These are phyloP conservation scores for Neolamprologus brichardi DNA, from an alignment of 2,113 vertebrate genomes.

Conservation along the genomic window DNA sequence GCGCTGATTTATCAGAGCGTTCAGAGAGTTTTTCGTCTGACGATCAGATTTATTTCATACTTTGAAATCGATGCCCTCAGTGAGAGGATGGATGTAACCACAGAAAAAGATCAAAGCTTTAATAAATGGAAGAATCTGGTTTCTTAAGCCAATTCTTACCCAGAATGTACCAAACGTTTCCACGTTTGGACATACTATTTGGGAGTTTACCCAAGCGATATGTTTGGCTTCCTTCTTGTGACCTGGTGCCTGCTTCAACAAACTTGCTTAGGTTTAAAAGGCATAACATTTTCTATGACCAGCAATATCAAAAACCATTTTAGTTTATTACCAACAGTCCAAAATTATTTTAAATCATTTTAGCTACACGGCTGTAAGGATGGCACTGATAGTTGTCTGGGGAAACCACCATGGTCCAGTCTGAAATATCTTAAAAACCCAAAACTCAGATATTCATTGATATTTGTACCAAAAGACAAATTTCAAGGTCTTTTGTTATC, in stretches of 20 bases:
- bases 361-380: not conserved
- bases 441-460: not conserved
- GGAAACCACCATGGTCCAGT: not conserved
- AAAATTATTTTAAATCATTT: not conserved
- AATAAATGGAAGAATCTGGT: constrained; percentile 21
- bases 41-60: constrained; percentile 35
- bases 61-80: constrained; percentile 40
- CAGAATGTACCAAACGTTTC: not conserved
- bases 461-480: not conserved
- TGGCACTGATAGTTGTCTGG: not conserved
- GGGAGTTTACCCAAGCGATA: not conserved
- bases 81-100: constrained; percentile 6
- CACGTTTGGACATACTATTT: not conserved
- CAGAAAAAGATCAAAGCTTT: not conserved
- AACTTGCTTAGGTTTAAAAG: not conserved
- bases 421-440: not conserved
- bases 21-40: constrained; percentile 17
- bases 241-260: not conserved
- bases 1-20: not conserved
- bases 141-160: not conserved
- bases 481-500: not conserved
- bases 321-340: not conserved
- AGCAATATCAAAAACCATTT: not conserved
- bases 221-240: not conserved
- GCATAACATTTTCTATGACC: not conserved